These are phyloP conservation scores for Prosapia bicincta DNA, from an alignment of 2,888 invertebrate species.

Conservation along the genomic window DNA sequence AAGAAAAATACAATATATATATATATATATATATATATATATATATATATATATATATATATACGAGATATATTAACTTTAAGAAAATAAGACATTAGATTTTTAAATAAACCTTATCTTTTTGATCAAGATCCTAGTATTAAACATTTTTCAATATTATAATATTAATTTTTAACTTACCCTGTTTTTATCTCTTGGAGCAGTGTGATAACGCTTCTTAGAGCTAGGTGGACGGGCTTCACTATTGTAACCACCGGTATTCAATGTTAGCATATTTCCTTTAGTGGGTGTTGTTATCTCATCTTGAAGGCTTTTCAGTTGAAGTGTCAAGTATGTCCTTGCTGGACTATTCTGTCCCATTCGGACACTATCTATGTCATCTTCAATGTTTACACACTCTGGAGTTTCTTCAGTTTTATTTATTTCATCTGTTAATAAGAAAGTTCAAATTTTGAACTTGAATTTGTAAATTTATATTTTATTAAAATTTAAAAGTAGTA, in stretches of 20 bases:
- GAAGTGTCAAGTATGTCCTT: background rate
- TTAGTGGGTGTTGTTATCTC: background rate
- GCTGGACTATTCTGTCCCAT: background rate
- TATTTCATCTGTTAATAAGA: background rate
- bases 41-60: too few species aligned
- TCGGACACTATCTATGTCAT: background rate
- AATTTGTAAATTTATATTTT: too few species aligned
- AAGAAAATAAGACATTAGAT: too few species aligned
- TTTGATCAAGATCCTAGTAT: too few species aligned
- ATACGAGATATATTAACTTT: too few species aligned
- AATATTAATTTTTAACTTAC: constrained; percentile 42
- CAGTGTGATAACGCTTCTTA: constrained; percentile 56
- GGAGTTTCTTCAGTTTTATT: background rate
- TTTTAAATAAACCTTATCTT: too few species aligned
- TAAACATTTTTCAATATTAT: too few species aligned
- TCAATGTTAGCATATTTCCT: background rate
- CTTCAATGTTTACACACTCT: background rate
- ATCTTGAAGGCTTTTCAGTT: background rate
- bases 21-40: too few species aligned
- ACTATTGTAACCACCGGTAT: background rate
- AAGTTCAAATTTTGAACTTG: too few species aligned
- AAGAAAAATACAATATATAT: too few species aligned
- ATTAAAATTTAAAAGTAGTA: too few species aligned
- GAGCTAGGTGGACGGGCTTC: background rate
- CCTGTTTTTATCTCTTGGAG: constrained; percentile 58